These are phyloP conservation scores for Pica pica DNA, from an alignment of 2,113 vertebrate species.

Conservation along the genomic window DNA sequence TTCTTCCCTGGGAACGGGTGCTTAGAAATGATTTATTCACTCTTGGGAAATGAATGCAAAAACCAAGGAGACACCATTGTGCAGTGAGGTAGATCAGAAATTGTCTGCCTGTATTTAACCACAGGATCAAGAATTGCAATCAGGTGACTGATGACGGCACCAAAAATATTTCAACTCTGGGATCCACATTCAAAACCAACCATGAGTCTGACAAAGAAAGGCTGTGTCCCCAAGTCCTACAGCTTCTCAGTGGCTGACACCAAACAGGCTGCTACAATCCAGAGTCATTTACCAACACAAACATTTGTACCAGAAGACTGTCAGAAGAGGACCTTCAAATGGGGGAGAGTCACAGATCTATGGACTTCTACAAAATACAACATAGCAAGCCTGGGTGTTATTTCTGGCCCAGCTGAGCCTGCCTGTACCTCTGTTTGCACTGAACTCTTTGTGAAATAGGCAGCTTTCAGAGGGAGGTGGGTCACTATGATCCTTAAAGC, in stretches of 20 bases:
- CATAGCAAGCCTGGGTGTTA: neutral
- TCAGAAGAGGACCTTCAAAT: neutral
- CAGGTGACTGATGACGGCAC: neutral
- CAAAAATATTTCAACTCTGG: neutral
- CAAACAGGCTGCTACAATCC: neutral
- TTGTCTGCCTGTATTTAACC: slow-evolving; percentile 21
- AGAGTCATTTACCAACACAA: neutral
- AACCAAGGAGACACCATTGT: slow-evolving; percentile 32
- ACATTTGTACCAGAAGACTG: neutral
- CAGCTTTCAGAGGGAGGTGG: neutral
- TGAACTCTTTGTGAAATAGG: neutral
- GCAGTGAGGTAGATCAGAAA: slow-evolving; percentile 41
- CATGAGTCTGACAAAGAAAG: neutral
- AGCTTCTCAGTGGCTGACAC: neutral
- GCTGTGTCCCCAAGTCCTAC: neutral
- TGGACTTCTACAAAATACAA: neutral
- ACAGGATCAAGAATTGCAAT: neutral
- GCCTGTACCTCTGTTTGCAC: neutral
- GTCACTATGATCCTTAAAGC: neutral
- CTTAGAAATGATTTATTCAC: slow-evolving; percentile 56
- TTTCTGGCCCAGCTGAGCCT: neutral
- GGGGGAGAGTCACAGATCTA: neutral
- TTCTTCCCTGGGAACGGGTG: slow-evolving; percentile 41
- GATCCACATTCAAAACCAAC: neutral
- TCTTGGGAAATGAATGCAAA: slow-evolving; percentile 44